Evolutionary conservation across 2,113 vertebrate genomes (phyloP).

Genomic region (Macrotus californicus): DNA sequence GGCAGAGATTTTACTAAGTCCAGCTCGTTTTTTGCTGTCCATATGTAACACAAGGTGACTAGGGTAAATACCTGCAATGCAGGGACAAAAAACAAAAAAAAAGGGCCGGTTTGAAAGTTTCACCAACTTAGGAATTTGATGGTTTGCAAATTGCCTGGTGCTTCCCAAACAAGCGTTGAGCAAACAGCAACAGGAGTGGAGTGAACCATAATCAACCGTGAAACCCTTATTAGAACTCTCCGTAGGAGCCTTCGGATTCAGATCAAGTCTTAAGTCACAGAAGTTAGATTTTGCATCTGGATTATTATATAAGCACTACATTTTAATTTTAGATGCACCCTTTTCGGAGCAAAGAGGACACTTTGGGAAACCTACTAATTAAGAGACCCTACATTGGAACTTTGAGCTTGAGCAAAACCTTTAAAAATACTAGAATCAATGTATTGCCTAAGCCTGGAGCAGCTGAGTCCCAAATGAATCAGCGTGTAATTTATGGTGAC

Average conservation of each 20-base stretch:
- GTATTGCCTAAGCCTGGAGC: not conserved
- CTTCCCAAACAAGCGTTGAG: constrained; percentile 5
- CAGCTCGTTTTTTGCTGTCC: not conserved
- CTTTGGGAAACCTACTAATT: not conserved
- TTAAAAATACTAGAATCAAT: not conserved
- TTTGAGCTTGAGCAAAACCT: not conserved
- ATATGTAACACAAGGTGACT: not conserved
- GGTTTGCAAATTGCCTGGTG: not conserved
- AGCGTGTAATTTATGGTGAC: not conserved
- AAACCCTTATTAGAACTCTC: not conserved
- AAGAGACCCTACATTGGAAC: not conserved
- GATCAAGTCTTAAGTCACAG: not conserved
- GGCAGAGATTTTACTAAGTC: not conserved
- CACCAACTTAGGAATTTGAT: not conserved
- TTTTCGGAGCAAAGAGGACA: not conserved
- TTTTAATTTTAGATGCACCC: not conserved
- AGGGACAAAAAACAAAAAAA: not conserved
- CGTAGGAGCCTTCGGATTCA: not conserved
- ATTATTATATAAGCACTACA: not conserved
- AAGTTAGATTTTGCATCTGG: not conserved
- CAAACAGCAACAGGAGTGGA: not conserved
- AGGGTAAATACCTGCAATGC: not conserved
- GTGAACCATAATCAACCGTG: not conserved
- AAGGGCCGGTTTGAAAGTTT: not conserved
- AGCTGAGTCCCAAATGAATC: not conserved